Evolutionary conservation across 2,888 invertebrate genomes (phyloP).

Genomic region (Iphiclides podalirius): DNA sequence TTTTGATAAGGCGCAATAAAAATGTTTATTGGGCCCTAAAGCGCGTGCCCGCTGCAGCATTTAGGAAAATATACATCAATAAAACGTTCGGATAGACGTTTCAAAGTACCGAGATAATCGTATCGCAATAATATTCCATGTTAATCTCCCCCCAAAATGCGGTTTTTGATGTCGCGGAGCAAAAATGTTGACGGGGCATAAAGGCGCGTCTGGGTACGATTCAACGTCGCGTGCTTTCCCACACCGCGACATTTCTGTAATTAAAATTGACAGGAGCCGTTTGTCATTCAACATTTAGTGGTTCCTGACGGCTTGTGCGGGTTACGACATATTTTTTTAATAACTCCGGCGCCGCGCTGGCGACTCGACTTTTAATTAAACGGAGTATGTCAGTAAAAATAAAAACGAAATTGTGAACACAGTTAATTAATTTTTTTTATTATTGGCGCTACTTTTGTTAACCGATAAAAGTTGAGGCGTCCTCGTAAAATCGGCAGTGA

Average conservation of each 20-base stretch:
- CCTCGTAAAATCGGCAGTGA: background rate
- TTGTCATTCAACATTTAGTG: conserved; percentile 32
- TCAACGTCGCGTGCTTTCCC: conserved; percentile 38
- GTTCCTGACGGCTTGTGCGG: conserved; percentile 43
- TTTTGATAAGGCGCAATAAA: background rate
- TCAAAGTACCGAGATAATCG: background rate
- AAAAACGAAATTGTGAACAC: background rate
- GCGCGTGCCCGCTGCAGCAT: conserved; percentile 20
- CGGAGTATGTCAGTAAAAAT: background rate
- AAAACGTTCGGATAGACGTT: background rate
- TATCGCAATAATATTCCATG: background rate
- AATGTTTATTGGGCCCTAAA: background rate
- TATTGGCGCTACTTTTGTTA: too few species aligned
- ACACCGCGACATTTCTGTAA: conserved; percentile 49
- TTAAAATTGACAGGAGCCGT: conserved; percentile 62
- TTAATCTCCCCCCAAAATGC: conserved; percentile 28
- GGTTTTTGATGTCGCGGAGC: conserved; percentile 47
- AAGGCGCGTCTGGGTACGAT: conserved; percentile 39
- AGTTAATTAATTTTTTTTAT: background rate
- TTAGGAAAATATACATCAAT: too few species aligned
- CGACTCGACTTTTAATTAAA: background rate
- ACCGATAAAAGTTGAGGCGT: too few species aligned
- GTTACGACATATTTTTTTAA: conserved; percentile 18
- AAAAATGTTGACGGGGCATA: conserved; percentile 55
- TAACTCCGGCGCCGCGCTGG: conserved; percentile 20